These are phyloP conservation scores for Danio kyathit DNA, from an alignment of 2,797 vertebrate genomes.

Conservation along the genomic window DNA sequence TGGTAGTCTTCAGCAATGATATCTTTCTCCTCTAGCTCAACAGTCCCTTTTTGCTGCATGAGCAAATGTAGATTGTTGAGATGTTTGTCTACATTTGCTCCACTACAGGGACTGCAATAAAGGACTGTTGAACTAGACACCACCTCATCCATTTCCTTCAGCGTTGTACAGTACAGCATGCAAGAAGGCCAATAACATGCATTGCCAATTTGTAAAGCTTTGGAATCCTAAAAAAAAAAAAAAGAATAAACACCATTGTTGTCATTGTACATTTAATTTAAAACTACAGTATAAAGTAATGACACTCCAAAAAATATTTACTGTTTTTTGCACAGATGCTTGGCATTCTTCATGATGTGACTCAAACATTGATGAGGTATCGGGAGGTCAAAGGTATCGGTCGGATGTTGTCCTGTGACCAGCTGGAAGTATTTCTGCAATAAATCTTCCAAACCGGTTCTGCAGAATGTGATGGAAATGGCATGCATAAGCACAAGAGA, in stretches of 20 bases:
- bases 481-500: not conserved
- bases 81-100: too few relatives aligned
- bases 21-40: too few relatives aligned
- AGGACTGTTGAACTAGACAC: not conserved
- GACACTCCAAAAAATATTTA: not conserved
- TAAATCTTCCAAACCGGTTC: not conserved
- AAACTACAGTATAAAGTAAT: not conserved
- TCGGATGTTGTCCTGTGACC: not conserved
- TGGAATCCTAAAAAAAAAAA: not conserved
- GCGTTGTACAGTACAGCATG: not conserved
- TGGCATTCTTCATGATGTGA: slow-evolving; percentile 14
- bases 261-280: too few relatives aligned
- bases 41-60: too few relatives aligned
- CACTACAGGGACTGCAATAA: too few relatives aligned
- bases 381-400: not conserved
- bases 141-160: slow-evolving; percentile 9
- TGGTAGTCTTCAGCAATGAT: too few relatives aligned
- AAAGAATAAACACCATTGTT: too few relatives aligned
- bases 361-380: not conserved
- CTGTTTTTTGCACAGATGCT: not conserved
- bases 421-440: not conserved
- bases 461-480: not conserved
- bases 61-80: not conserved
- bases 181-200: not conserved
- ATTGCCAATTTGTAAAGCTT: slow-evolving; percentile 11